Conservation (phyloP, 2,888 invertebrate genomes). For the Acrobeloides nanus region DNA sequence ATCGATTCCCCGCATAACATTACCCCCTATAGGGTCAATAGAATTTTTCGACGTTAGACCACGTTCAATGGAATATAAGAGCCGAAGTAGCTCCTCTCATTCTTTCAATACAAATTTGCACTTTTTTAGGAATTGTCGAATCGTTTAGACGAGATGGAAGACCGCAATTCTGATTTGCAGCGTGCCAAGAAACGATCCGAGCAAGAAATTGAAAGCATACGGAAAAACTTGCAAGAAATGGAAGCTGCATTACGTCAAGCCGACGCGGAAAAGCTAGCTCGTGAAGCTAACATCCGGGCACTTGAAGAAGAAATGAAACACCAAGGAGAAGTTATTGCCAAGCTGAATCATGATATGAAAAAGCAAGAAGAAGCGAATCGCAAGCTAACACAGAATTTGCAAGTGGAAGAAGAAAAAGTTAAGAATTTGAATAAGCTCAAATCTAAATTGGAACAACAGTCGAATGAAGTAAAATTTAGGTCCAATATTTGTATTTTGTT, state of each 20-base stretch:
- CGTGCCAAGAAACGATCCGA: constrained; percentile 66
- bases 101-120: too few relatives aligned
- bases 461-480: constrained; percentile 49
- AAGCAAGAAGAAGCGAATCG: constrained; percentile 71
- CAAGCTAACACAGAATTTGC: constrained; percentile 53
- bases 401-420: constrained; percentile 53
- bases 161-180: constrained; percentile 39
- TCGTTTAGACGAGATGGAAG: constrained; percentile 40
- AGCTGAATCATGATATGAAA: constrained; percentile 55
- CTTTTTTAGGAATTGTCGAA: constrained; percentile 15
- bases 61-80: too few relatives aligned
- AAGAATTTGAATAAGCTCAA: constrained; percentile 54
- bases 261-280: too few relatives aligned
- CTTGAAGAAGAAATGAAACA: constrained; percentile 66
- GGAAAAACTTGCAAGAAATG: constrained; percentile 46
- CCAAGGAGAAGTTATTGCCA: constrained; percentile 49
- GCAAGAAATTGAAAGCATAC: constrained; percentile 77
- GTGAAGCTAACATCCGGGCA: constrained; percentile 40
- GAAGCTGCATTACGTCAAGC: too few relatives aligned
- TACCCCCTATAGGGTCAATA: too few relatives aligned
- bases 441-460: constrained; percentile 49
- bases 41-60: too few relatives aligned
- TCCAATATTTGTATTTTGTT: too few relatives aligned
- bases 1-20: too few relatives aligned
- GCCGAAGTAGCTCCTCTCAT: too few relatives aligned